These are phyloP conservation scores for Incurvaria masculella DNA, from an alignment of 2,888 invertebrate species.

Conservation along the genomic window DNA sequence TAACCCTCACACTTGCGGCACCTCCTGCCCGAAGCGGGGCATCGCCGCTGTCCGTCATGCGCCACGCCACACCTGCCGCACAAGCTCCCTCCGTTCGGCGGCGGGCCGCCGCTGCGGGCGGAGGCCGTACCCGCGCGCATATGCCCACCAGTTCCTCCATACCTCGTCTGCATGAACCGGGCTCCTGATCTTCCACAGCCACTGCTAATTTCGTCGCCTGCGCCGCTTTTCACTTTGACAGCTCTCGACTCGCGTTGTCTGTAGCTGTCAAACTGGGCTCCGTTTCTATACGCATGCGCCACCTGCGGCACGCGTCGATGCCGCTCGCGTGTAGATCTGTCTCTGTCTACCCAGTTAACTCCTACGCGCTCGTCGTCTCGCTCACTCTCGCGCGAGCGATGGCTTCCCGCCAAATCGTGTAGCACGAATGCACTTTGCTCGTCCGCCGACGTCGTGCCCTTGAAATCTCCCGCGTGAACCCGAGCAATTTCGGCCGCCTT, in stretches of 20 bases:
- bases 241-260: not conserved
- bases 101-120: not conserved
- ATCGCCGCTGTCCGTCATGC: not conserved
- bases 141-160: not conserved
- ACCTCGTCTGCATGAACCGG: not conserved
- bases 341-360: not conserved
- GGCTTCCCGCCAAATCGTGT: not conserved
- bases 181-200: not conserved
- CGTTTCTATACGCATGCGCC: not conserved
- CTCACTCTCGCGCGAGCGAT: not conserved
- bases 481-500: conserved; percentile 11
- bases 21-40: not conserved
- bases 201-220: no score
- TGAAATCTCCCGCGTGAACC: conserved; percentile 11
- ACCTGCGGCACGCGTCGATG: not conserved
- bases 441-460: conserved; percentile 3
- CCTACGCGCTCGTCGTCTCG: not conserved
- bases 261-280: not conserved
- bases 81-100: not conserved
- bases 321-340: not conserved
- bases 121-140: not conserved
- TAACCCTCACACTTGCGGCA: not conserved
- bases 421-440: not conserved
- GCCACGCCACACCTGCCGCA: not conserved
- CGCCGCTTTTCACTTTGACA: not conserved